Evolutionary conservation across 23 tunicate genomes (phyloP), one percentile per base, ranked within the genome.

Genomic region (Botrylloides violaceus): DNA sequence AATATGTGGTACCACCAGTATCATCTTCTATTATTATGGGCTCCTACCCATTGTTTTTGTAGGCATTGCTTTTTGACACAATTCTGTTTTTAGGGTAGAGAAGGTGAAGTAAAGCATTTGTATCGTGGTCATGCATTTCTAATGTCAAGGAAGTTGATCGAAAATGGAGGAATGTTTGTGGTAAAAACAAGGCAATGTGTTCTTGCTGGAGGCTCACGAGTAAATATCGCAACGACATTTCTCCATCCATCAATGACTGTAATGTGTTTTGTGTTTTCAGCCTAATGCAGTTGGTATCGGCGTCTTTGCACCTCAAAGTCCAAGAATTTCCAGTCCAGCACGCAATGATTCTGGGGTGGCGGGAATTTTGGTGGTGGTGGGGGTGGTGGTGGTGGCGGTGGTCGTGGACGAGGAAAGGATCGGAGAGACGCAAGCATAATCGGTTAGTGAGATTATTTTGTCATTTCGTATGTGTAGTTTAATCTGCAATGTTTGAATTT

Each of bases 21-120:
- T n/a, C n/a, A n/a, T n/a, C n/a, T n/a, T n/a, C n/a, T n/a, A n/a
- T n/a, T n/a, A n/a, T n/a, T n/a, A n/a, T n/a, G n/a, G n/a, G n/a
- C n/a, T n/a, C n/a, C n/a, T n/a, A n/a, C n/a, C n/a, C n/a, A n/a
- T n/a, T n/a, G n/a, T n/a, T n/a, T n/a, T n/a, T n/a, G n/a, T n/a
- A n/a, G n/a, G n/a, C n/a, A n/a, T n/a, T n/a, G n/a, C n/a, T n/a
- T n/a, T n/a, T n/a, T n/a, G n/a, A n/a, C n/a, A n/a, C n/a, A n/a
- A 43, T 15, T 15, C 53, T 15, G 53, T 43, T 26, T 60, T 39
- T 73, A 93, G 89, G 94, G 94, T 50, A 66, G 83, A 66, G 98
- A 93, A 66, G 98, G 98, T 24, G 98, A 93, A 55, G 71, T 93
- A n/a, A 85, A 84, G 63, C 98, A 93, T 72, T 55, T 93, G 66